Percentiles rank a stretch among this genome's conserved stretches.
These are phyloP conservation scores for Salvelinus alpinus DNA, from an alignment of 2,113 vertebrate species.

Conservation along the genomic window DNA sequence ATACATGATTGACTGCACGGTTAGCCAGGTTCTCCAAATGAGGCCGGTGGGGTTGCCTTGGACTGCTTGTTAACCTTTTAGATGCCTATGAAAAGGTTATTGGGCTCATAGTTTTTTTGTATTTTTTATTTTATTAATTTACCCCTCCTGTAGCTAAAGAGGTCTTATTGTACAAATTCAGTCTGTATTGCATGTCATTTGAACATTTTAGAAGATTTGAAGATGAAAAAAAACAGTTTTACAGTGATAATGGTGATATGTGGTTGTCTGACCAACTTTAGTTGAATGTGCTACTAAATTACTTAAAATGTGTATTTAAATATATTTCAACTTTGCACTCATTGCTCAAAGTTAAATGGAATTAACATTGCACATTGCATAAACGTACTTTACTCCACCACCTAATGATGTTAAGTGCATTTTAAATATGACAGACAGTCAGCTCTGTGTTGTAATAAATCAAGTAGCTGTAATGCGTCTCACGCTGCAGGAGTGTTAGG, in stretches of 20 bases:
- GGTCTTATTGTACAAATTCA: background rate
- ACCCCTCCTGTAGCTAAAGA: background rate
- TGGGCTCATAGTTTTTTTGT: constrained; percentile 44
- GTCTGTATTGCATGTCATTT: background rate
- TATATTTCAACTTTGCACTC: too few relatives aligned
- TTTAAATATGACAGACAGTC: constrained; percentile 11
- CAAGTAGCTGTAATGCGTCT: background rate
- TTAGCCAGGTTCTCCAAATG: constrained; percentile 39
- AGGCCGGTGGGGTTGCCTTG: constrained; percentile 39
- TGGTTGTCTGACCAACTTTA: too few relatives aligned
- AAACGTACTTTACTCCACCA: background rate
- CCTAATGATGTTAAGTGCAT: background rate
- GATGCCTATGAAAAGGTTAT: constrained; percentile 63
- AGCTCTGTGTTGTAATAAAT: background rate
- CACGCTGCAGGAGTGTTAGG: background rate
- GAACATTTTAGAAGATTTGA: too few relatives aligned
- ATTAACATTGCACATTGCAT: background rate
- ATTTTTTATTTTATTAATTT: background rate
- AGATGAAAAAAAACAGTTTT: too few relatives aligned
- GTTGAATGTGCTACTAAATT: too few relatives aligned
- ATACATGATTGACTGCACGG: constrained; percentile 6
- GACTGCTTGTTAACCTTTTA: constrained; percentile 71
- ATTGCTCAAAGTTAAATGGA: background rate
- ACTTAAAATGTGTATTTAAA: too few relatives aligned
- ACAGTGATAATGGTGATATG: too few relatives aligned